Conservation (phyloP, 2,888 invertebrate species). For the Barypeithes pellucidus region DNA sequence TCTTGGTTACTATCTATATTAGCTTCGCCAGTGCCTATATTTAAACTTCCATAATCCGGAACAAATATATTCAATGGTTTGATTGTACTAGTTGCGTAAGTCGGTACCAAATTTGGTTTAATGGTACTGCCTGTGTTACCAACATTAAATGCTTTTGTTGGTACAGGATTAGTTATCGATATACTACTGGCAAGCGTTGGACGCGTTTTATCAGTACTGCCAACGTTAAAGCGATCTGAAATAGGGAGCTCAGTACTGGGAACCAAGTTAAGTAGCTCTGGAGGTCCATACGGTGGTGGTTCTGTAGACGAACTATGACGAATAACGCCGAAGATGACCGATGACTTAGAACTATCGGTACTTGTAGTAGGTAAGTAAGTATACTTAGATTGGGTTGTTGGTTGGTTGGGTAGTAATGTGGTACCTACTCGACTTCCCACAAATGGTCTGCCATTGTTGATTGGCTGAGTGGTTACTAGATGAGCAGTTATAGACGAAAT, state of each 20-base stretch:
- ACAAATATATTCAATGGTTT: conserved; percentile 37
- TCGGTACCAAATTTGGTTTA: conserved; percentile 34
- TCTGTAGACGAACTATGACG: conserved; percentile 46
- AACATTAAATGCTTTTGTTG: conserved; percentile 61
- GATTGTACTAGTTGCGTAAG: conserved; percentile 24
- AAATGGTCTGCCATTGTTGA: conserved; percentile 67
- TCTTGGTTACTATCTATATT: not conserved
- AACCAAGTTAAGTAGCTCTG: conserved; percentile 35
- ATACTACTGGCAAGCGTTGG: conserved; percentile 41
- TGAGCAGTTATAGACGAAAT: conserved; percentile 66
- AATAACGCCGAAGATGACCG: conserved; percentile 49
- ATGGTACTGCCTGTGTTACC: conserved; percentile 44
- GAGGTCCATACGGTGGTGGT: conserved; percentile 43
- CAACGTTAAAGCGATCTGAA: conserved; percentile 48
- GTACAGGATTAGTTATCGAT: conserved; percentile 66
- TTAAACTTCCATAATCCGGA: conserved; percentile 48
- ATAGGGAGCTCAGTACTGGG: not conserved
- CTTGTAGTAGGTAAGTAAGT: conserved; percentile 49
- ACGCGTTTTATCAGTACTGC: conserved; percentile 49
- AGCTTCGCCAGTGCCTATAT: conserved; percentile 31
- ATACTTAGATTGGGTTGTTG: conserved; percentile 50
- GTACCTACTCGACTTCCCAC: conserved; percentile 63
- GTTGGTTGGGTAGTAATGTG: conserved; percentile 52
- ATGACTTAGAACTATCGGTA: conserved; percentile 34
- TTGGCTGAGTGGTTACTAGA: conserved; percentile 65